These are phyloP conservation scores for Rhabdomys dilectus DNA, from an alignment of 2,113 vertebrate species.

Conservation along the genomic window DNA sequence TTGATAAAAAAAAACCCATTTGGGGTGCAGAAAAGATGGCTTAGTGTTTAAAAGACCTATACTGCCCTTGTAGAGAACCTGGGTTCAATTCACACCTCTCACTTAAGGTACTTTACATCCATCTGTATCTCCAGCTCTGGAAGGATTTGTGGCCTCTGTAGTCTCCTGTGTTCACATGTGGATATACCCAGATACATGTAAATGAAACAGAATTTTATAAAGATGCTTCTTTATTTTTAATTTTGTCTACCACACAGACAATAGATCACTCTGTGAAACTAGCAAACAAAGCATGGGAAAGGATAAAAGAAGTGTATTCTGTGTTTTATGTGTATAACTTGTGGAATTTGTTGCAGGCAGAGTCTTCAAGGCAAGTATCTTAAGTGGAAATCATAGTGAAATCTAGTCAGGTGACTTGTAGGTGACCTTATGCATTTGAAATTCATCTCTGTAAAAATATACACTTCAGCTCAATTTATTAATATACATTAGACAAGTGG, in stretches of 20 bases:
- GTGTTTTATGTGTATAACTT: neutral
- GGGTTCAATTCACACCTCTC: neutral
- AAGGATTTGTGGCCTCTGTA: neutral
- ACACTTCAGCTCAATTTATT: constrained; percentile 21
- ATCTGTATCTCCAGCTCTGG: neutral
- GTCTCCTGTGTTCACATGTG: too few species aligned
- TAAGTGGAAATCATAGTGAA: constrained; percentile 51
- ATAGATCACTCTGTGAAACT: neutral
- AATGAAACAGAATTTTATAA: neutral
- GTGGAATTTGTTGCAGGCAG: neutral
- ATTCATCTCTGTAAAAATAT: constrained; percentile 50
- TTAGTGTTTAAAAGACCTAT: neutral
- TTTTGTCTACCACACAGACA: neutral
- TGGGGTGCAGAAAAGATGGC: neutral
- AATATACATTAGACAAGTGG: constrained; percentile 1
- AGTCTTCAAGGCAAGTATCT: constrained; percentile 45
- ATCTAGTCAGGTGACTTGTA: constrained; percentile 42
- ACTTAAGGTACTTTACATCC: neutral
- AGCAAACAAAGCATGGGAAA: neutral
- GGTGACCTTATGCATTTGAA: constrained; percentile 55
- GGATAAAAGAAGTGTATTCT: constrained; percentile 9
- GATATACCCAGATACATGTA: neutral
- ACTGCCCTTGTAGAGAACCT: neutral
- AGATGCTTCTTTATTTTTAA: constrained; percentile 8
- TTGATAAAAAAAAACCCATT: constrained; percentile 35